A percentile compares a stretch with the other conserved stretches of the same genome.
These are phyloP conservation scores for Halcyon malimbica DNA, from an alignment of 2,113 vertebrate species.

Conservation along the genomic window DNA sequence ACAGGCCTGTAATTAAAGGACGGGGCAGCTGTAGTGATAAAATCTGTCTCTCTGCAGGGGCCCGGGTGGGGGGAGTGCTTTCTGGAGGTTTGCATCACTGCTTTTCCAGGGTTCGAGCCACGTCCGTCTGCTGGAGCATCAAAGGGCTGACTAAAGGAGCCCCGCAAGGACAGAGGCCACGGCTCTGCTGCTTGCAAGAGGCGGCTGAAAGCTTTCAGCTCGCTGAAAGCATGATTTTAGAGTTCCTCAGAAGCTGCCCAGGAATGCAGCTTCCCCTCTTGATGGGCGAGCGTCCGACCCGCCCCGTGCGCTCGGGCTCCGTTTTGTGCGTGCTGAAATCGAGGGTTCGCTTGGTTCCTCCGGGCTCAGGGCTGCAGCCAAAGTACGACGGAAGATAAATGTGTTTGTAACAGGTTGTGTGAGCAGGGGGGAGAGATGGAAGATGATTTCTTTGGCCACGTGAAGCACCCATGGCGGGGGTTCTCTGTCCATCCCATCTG, in stretches of 20 bases:
- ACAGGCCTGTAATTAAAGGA: slow-evolving; percentile 44
- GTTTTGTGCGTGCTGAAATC: not conserved
- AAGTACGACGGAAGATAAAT: not conserved
- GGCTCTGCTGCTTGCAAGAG: not conserved
- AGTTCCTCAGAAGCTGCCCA: not conserved
- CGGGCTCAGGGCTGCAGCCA: not conserved
- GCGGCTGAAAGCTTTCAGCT: not conserved
- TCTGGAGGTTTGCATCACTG: not conserved
- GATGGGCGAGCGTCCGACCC: fast-evolving
- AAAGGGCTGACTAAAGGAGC: not conserved
- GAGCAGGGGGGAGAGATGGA: not conserved
- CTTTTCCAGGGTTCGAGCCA: not conserved
- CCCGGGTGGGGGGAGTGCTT: slow-evolving; percentile 3
- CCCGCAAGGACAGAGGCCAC: not conserved
- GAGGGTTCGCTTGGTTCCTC: not conserved
- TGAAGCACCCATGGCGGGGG: not conserved
- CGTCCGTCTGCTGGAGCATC: not conserved
- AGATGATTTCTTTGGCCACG: not conserved
- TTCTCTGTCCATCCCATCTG: not conserved
- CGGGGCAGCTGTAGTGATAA: slow-evolving; percentile 38
- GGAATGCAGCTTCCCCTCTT: not conserved
- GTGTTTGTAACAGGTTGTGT: not conserved
- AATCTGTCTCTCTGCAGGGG: slow-evolving; percentile 37
- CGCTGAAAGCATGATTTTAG: not conserved
- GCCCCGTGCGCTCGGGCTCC: not conserved